Conservation (phyloP, 2,113 vertebrate genomes). For the Anolis carolinensis region DNA sequence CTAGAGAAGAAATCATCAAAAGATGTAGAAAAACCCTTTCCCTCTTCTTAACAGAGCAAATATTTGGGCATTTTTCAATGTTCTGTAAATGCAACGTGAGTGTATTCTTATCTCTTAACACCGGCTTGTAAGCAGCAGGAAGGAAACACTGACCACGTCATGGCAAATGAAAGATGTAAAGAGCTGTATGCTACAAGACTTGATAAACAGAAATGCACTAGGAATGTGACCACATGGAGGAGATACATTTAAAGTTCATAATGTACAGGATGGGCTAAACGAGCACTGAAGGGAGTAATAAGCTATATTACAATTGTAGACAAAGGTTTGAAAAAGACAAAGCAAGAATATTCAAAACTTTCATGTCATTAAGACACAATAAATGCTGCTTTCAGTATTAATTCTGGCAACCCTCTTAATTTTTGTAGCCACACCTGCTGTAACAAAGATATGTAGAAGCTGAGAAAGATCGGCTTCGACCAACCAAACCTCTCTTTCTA, state of each 20-base stretch:
- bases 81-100: conserved; percentile 61
- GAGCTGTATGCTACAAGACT: conserved; percentile 72
- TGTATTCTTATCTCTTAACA: conserved; percentile 78
- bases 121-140: conserved; percentile 79
- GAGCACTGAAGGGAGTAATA: not conserved
- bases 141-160: conserved; percentile 87
- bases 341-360: not conserved
- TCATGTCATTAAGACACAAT: not conserved
- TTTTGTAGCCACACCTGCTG: not conserved
- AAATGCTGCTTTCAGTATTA: not conserved
- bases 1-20: not conserved
- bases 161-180: conserved; percentile 82
- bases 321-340: not conserved
- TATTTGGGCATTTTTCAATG: conserved; percentile 57
- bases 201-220: conserved; percentile 63
- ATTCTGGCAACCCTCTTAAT: not conserved
- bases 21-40: not conserved
- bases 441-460: not conserved
- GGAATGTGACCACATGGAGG: conserved; percentile 55
- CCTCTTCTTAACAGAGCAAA: conserved; percentile 14
- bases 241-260: conserved; percentile 19
- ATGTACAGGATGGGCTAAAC: fast-evolving
- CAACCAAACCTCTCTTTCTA: not conserved
- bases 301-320: not conserved
- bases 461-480: not conserved